These are phyloP conservation scores for Rhagonycha fulva DNA, from an alignment of 2,888 invertebrate genomes.

Conservation along the genomic window DNA sequence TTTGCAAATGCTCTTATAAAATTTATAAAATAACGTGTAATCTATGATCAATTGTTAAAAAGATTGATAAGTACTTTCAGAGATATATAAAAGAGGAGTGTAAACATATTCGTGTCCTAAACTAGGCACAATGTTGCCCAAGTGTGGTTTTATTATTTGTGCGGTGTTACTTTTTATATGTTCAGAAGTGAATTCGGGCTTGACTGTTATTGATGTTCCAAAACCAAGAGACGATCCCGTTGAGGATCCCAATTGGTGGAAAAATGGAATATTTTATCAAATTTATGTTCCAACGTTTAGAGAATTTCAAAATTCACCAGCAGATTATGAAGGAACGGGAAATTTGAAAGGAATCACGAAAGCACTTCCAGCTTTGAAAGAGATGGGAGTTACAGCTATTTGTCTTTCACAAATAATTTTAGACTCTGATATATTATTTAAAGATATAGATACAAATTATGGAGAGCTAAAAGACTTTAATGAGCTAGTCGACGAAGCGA, in stretches of 20 bases:
- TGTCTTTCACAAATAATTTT: constrained; percentile 88
- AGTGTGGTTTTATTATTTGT: background rate
- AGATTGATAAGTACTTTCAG: background rate
- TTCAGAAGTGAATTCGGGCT: background rate
- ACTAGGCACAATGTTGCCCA: background rate
- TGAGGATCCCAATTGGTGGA: constrained; percentile 73
- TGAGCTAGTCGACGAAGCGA: constrained; percentile 60
- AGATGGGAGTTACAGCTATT: constrained; percentile 72
- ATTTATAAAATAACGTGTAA: background rate
- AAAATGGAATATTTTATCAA: constrained; percentile 80
- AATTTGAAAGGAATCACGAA: constrained; percentile 72
- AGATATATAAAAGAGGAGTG: background rate
- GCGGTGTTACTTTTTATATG: background rate
- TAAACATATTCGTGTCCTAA: background rate
- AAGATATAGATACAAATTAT: constrained; percentile 70
- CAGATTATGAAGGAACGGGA: constrained; percentile 78
- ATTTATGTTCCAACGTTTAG: constrained; percentile 78
- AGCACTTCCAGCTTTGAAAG: constrained; percentile 48
- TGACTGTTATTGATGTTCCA: background rate
- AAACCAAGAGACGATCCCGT: background rate
- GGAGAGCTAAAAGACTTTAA: constrained; percentile 76
- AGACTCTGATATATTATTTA: constrained; percentile 60
- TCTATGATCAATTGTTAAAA: background rate
- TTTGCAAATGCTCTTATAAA: background rate
- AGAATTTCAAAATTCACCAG: too few species aligned